Conservation (phyloP, 2,797 vertebrate genomes). For the Pseudochaenichthys georgianus region DNA sequence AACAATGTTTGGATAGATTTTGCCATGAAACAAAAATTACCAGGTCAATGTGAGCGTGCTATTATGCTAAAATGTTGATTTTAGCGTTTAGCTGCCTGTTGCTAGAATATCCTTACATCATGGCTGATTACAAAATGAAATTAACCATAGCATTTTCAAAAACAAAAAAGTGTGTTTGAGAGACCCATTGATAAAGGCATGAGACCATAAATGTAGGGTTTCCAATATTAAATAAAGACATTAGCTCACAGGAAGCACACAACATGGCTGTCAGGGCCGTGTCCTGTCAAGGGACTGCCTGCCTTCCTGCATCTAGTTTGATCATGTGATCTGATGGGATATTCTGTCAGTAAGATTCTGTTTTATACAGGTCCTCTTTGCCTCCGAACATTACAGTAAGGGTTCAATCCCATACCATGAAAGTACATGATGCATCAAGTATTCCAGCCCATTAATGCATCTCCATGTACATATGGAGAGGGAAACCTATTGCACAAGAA, state of each 20-base stretch:
- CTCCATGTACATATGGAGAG: background rate
- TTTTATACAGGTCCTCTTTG: background rate
- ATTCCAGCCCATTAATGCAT: background rate
- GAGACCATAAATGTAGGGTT: too few species aligned
- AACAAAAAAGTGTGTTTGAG: too few species aligned
- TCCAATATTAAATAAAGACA: too few species aligned
- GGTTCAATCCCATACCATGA: background rate
- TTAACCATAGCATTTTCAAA: too few species aligned
- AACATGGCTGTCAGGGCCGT: too few species aligned
- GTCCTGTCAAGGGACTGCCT: background rate
- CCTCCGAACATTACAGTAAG: background rate
- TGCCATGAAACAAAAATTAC: background rate
- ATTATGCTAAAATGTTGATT: background rate
- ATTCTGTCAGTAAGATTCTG: too few species aligned
- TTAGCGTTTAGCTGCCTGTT: background rate
- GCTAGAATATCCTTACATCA: background rate
- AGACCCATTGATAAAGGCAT: too few species aligned
- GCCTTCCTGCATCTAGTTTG: background rate
- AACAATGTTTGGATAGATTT: background rate
- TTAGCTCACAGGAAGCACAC: too few species aligned
- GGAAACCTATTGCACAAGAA: background rate
- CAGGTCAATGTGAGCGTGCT: background rate
- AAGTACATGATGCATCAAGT: background rate
- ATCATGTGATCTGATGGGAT: background rate
- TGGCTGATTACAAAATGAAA: background rate